Evolutionary conservation across 2,113 vertebrate species (phyloP).

Genomic region (Cepphus grylle): DNA sequence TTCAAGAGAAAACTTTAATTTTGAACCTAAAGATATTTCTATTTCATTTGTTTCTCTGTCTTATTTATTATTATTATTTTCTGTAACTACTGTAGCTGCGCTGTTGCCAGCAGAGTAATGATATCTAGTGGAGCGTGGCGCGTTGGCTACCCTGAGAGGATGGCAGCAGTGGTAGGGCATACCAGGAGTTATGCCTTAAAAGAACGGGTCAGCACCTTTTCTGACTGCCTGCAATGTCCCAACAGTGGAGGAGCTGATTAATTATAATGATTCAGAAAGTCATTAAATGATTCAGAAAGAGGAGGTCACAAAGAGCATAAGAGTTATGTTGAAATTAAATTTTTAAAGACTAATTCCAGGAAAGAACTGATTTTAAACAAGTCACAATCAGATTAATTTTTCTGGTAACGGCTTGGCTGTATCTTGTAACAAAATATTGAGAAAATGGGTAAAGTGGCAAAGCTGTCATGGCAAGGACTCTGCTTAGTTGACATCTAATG

Average conservation of each 20-base stretch:
- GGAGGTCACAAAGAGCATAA: background rate
- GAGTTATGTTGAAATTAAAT: background rate
- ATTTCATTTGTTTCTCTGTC: background rate
- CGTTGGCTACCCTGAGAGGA: background rate
- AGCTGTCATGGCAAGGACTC: background rate
- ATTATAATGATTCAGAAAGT: background rate
- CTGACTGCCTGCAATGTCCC: background rate
- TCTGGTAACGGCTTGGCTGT: background rate
- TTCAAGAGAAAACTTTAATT: background rate
- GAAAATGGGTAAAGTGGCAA: background rate
- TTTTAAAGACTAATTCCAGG: background rate
- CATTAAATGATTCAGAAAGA: background rate
- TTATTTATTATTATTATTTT: background rate
- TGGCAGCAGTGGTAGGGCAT: background rate
- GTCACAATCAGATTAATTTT: background rate
- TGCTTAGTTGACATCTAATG: background rate
- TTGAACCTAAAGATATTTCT: background rate
- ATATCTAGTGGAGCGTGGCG: background rate
- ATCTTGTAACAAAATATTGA: background rate
- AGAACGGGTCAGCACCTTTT: background rate
- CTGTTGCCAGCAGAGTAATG: background rate
- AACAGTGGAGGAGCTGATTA: background rate
- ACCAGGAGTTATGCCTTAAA: background rate
- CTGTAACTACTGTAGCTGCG: rapidly evolving
- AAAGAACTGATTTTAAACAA: background rate